phyloP scores from a whole-genome alignment of 2,113 vertebrate genomes.

The Odocoileus virginianus region DNA sequence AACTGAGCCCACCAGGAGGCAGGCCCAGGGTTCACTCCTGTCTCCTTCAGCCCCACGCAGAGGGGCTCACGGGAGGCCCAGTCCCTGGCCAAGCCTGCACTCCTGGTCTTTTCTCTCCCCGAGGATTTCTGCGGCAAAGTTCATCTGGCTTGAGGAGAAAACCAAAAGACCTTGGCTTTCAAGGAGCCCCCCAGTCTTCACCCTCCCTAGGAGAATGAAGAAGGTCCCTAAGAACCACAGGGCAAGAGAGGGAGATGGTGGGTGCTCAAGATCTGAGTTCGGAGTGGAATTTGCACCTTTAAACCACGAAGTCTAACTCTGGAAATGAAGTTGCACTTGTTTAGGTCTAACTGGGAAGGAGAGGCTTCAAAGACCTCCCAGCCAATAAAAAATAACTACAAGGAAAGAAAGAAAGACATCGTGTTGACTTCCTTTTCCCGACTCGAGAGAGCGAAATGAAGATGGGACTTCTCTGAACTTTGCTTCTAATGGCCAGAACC shows the following conservation, averaged over 20 bases:
- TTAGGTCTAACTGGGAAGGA: background rate
- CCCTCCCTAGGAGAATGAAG: background rate
- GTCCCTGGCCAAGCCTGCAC: background rate
- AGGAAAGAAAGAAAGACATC: background rate
- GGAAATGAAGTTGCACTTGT: background rate
- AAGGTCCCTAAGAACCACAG: background rate
- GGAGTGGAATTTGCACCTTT: background rate
- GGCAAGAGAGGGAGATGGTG: no score
- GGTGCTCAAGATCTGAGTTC: background rate
- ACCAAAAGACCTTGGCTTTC: background rate
- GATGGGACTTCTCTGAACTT: background rate
- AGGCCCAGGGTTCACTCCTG: background rate
- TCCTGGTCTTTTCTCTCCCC: background rate
- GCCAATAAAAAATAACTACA: background rate
- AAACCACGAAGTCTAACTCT: background rate
- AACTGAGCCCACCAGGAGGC: background rate
- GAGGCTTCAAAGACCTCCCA: background rate
- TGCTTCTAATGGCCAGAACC: background rate
- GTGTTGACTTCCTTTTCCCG: background rate
- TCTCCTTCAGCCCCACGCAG: background rate
- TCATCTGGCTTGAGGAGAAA: background rate
- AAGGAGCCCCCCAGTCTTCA: background rate
- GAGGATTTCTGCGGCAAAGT: background rate
- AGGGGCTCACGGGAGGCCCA: background rate
- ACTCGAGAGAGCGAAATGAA: background rate